These are phyloP conservation scores for Polyodon spathula DNA, from an alignment of 2,113 vertebrate genomes.

Conservation along the genomic window DNA sequence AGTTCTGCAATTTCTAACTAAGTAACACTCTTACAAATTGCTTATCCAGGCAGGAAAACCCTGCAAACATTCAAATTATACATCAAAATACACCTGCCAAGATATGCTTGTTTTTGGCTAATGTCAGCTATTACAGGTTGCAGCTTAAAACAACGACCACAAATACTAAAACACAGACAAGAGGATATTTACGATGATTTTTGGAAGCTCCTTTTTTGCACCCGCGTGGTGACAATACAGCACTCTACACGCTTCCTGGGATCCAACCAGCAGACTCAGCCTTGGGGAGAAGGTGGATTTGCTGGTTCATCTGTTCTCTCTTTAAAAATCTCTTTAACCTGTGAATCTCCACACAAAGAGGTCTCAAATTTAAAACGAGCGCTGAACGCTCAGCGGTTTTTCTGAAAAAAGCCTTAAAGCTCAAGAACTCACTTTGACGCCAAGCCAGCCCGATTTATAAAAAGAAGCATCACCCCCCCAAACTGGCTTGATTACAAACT, in stretches of 20 bases:
- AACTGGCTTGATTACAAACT: slow-evolving; percentile 23
- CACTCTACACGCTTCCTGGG: slow-evolving; percentile 17
- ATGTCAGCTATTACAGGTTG: too few relatives aligned
- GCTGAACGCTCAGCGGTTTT: not conserved
- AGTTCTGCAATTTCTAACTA: too few relatives aligned
- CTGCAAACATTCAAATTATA: not conserved
- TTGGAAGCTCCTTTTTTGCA: too few relatives aligned
- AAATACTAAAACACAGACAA: too few relatives aligned
- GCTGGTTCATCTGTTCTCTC: slow-evolving; percentile 16
- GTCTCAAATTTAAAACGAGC: slow-evolving; percentile 21
- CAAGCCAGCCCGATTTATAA: not conserved
- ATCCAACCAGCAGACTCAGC: not conserved
- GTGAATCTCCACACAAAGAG: slow-evolving; percentile 25
- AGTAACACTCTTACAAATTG: too few relatives aligned
- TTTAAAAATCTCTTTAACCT: slow-evolving; percentile 29
- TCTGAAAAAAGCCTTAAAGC: not conserved
- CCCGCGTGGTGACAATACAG: slow-evolving; percentile 13
- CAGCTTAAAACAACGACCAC: too few relatives aligned
- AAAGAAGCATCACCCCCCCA: not conserved
- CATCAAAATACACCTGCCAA: not conserved
- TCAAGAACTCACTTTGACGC: not conserved
- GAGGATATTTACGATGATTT: too few relatives aligned
- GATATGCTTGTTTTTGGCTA: too few relatives aligned
- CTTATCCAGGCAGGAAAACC: not conserved
- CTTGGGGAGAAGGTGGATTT: not conserved